Conservation (phyloP, 2,113 vertebrate species). For the Toxostoma redivivum region DNA sequence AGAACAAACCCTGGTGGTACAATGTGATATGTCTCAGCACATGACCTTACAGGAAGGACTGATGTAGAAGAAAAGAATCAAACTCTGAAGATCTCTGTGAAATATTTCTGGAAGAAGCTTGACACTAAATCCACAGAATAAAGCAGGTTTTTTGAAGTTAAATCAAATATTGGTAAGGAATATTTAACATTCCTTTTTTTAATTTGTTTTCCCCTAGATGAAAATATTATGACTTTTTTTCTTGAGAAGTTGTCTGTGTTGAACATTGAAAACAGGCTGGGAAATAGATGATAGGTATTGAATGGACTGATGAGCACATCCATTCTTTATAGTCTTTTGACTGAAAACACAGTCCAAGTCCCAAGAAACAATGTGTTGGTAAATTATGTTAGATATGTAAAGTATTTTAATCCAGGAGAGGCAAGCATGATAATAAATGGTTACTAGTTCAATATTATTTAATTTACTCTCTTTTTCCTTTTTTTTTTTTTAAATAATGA, state of each 20-base stretch:
- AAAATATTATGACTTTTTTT: not conserved
- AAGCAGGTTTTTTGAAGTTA: not conserved
- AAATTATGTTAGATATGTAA: not conserved
- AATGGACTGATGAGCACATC: not conserved
- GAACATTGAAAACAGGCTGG: not conserved
- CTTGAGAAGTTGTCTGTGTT: not conserved
- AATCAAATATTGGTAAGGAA: not conserved
- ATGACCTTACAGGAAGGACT: not conserved
- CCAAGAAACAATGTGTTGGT: not conserved
- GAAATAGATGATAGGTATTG: not conserved
- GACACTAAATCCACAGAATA: not conserved
- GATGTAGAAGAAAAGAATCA: not conserved
- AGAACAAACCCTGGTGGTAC: not conserved
- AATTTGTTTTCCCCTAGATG: not conserved
- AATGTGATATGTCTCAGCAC: not conserved
- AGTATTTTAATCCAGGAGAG: not conserved
- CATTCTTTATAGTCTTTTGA: not conserved
- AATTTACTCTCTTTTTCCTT: not conserved
- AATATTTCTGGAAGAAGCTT: not conserved
- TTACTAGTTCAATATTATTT: not conserved
- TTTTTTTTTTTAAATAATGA: not conserved
- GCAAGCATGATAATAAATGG: not conserved
- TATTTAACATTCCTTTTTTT: not conserved
- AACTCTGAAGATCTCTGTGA: not conserved
- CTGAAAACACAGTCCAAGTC: not conserved